Evolutionary conservation across 2,888 invertebrate genomes (phyloP), one percentile per base, ranked within the genome.

Genomic region (Drosophila infuscata): DNA sequence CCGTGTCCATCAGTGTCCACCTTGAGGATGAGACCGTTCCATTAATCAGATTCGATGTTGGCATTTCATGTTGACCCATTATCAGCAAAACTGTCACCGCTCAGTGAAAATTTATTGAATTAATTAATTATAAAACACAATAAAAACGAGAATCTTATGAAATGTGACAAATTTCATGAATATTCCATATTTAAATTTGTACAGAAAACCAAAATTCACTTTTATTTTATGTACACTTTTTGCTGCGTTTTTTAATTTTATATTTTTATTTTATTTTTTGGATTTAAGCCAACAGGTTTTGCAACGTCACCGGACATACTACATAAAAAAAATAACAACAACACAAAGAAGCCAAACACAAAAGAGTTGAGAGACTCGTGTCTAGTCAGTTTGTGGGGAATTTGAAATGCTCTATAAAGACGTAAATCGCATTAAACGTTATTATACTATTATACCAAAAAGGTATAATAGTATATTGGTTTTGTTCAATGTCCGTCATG

Each of bases 51-150:
- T 77, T 83, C 74, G 87, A 76, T 69, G 75, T 79, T 71, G 74
- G 57, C 49, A 51, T 36, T 71, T 70, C 20, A 56, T 38, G 51
- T 48, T 46, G 30, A 12, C 48, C 72, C 71, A 89, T 90, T 86
- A 90, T 90, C 85, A 70, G 68, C 36, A 57, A 78, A 89, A 87
- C 56, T 89, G 85, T 86, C 90, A 78, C 89, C 78, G 62, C 66
- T 67, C 49, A 71, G 54, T 58, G 71, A 54, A 59, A 86, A 90
- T 90, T 86, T 89, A 86, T 86, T 90, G 73, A 76, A 81, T 78
- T 65, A 73, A 78, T 86, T 78, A 74, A 72, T 84, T 62, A 46
- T 38, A 70, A 81, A 70, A 57, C 78, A 76, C 61, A 58, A 76
- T 43, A 71, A 70, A 54, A 17, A 11, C 6, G 15, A 15, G 8